Evolutionary conservation across 2,113 vertebrate species (phyloP).

Genomic region (Oenanthe melanoleuca): DNA sequence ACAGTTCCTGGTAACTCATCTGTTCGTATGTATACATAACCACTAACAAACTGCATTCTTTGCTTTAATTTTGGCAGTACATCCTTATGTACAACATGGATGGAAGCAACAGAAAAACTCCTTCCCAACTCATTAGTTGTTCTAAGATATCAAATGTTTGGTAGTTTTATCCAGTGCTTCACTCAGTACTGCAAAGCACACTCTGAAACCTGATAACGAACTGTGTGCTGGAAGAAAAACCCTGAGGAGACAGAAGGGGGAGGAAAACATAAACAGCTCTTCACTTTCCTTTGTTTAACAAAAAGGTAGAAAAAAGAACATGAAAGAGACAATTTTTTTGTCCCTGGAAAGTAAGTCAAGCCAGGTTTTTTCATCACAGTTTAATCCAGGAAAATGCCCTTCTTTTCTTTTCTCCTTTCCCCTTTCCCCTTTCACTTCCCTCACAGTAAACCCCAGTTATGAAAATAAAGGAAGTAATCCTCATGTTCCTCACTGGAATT

Average conservation of each 20-base stretch:
- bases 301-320: neutral
- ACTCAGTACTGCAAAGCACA: slow-evolving; percentile 28
- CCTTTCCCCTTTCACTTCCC: neutral
- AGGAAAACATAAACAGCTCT: slow-evolving; percentile 12
- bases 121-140: slow-evolving; percentile 27
- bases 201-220: slow-evolving; percentile 34
- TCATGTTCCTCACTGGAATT: neutral
- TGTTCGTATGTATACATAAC: neutral
- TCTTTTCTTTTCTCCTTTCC: neutral
- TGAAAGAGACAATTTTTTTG: neutral
- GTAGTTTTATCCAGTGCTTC: slow-evolving; percentile 34
- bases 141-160: slow-evolving; percentile 40
- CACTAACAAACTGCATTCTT: neutral
- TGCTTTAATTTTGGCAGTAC: neutral
- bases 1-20: neutral
- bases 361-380: neutral
- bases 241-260: neutral
- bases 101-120: slow-evolving; percentile 7
- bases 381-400: slow-evolving; percentile 1
- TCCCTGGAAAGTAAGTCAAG: slow-evolving; percentile 13
- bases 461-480: slow-evolving; percentile 14
- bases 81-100: neutral
- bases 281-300: neutral
- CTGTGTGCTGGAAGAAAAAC: slow-evolving; percentile 20
- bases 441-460: neutral